These are phyloP conservation scores for Thalassophryne amazonica DNA, from an alignment of 2,797 vertebrate species.

Conservation along the genomic window DNA sequence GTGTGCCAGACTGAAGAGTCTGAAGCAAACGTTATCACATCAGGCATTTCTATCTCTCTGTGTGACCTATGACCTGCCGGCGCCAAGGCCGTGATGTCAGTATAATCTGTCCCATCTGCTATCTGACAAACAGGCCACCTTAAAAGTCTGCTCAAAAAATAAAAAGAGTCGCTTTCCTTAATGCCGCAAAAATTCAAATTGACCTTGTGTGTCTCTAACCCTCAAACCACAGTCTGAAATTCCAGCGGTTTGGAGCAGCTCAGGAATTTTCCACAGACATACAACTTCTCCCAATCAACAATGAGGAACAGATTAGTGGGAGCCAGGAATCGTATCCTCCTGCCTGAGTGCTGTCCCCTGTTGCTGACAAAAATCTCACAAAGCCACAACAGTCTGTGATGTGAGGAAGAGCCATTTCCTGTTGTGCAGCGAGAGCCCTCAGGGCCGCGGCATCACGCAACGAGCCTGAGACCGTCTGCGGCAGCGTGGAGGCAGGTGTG, in stretches of 20 bases:
- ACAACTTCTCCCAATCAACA: constrained; percentile 76
- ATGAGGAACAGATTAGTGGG: constrained; percentile 75
- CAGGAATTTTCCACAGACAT: constrained; percentile 79
- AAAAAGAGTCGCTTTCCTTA: constrained; percentile 60
- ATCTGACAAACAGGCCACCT: constrained; percentile 29
- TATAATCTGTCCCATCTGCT: constrained; percentile 38
- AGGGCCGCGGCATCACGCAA: constrained; percentile 1
- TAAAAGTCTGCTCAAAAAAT: constrained; percentile 42
- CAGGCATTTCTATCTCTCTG: constrained; percentile 3
- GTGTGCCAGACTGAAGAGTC: background rate
- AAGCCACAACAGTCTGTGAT: constrained; percentile 50
- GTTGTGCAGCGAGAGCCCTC: constrained; percentile 32
- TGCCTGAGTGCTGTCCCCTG: constrained; percentile 62
- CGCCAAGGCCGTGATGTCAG: constrained; percentile 18
- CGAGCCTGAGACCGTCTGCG: background rate
- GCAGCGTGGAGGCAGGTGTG: constrained; percentile 10
- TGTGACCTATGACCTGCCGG: constrained; percentile 12
- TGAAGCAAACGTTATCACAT: constrained; percentile 1
- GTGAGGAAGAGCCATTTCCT: constrained; percentile 49
- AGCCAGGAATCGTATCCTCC: constrained; percentile 69
- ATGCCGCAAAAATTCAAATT: constrained; percentile 69
- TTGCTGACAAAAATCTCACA: constrained; percentile 55
- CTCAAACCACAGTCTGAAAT: constrained; percentile 79
- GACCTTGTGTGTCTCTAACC: constrained; percentile 75
- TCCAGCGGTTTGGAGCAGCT: constrained; percentile 78